These are phyloP conservation scores for Tinamus major DNA, from an alignment of 2,797 vertebrate species.

Conservation along the genomic window DNA sequence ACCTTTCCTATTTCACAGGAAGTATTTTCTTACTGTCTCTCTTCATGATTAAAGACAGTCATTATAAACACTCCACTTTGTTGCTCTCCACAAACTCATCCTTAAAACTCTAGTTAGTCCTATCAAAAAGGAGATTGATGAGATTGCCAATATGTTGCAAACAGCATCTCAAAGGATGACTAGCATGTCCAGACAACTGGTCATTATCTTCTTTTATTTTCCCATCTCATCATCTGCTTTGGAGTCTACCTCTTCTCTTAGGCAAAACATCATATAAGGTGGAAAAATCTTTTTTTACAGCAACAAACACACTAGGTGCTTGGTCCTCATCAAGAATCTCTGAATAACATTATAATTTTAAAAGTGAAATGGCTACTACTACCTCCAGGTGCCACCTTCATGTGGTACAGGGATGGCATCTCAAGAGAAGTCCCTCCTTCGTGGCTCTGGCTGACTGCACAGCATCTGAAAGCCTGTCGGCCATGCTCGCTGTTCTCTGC, in stretches of 20 bases:
- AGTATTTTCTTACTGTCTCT: not conserved
- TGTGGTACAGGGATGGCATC: not conserved
- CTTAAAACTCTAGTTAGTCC: not conserved
- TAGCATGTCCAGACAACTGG: not conserved
- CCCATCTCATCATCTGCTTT: not conserved
- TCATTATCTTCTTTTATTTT: not conserved
- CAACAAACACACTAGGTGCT: accelerated
- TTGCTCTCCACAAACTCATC: not conserved
- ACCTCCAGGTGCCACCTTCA: not conserved
- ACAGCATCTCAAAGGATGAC: not conserved
- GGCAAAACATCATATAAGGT: not conserved
- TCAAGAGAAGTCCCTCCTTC: not conserved
- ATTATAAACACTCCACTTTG: not conserved
- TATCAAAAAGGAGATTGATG: not conserved
- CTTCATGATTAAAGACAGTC: not conserved
- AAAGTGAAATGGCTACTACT: not conserved
- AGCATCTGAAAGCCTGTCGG: accelerated
- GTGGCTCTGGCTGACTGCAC: accelerated
- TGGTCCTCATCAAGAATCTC: not conserved
- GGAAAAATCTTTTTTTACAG: not conserved
- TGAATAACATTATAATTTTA: not conserved
- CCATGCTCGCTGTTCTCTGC: not conserved
- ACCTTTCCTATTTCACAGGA: not conserved
- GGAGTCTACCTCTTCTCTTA: not conserved
- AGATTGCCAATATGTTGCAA: not conserved